Evolutionary conservation across 2,113 vertebrate species (phyloP), one percentile per base, ranked within the genome.

Genomic region (Myrmecobius fasciatus): DNA sequence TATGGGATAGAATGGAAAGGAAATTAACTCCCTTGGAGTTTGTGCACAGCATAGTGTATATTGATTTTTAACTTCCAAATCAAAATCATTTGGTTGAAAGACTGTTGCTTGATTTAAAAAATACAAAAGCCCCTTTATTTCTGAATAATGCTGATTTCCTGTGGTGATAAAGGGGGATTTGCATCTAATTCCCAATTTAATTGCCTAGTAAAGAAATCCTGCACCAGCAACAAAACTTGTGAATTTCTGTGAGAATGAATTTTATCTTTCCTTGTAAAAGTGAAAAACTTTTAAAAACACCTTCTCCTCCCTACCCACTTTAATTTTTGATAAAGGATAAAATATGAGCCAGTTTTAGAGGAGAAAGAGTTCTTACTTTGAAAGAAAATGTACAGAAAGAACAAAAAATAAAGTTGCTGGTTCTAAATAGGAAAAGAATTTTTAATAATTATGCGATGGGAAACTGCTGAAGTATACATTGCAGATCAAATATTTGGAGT

Each of bases 181-280:
- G 98, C 98, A 93, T 98, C 98, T 91, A 96, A 98, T 97, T 98
- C 98, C 97, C 98, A 97, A 98, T 98, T 97, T 98, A 98, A 98
- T 98, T 98, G 98, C 98, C 53, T 98, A 96, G 98, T 99, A 98
- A 98, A 98, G 97, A 98, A 98, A 98, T 98, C 98, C 99, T 98
- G 99, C 99, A 99, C 99, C 99, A 99, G 99, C 99, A 99, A 98
- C 98, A 97, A 98, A 98, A 98, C 98, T 98, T 99, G 98, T 99
- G 99, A 98, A 99, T 98, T 98, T 98, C 98, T 98, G 98, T 99
- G 98, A 98, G 98, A 98, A 98, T 98, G 97, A 97, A 98, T 98
- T 98, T 98, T 98, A 98, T 98, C 98, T 98, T 98, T 98, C 98
- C 98, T 98, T 98, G 97, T 98, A 98, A 98, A 98, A 98, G 98